Evolutionary conservation across 1,140 invertebrate genomes (phyloP).

Genomic region (Bombus huntii): DNA sequence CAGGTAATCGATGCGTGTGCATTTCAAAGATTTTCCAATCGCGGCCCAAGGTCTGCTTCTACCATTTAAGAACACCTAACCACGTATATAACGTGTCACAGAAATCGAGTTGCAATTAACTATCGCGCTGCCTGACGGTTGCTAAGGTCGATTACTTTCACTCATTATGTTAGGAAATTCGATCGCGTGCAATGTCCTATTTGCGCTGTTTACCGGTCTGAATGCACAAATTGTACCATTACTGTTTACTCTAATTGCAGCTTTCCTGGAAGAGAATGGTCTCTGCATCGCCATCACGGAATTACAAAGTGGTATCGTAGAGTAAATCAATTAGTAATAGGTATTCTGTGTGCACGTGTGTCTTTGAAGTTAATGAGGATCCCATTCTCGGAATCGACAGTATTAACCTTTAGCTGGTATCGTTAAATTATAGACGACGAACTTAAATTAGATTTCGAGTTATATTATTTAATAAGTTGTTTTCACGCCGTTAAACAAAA

Average conservation of each 20-base stretch:
- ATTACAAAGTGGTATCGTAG: too few relatives aligned
- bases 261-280: too few relatives aligned
- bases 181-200: constrained; percentile 41
- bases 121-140: constrained; percentile 36
- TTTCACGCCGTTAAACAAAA: too few relatives aligned
- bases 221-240: not conserved
- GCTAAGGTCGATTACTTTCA: constrained; percentile 75
- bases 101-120: constrained; percentile 63
- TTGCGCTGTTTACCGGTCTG: not conserved
- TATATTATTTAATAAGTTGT: too few relatives aligned
- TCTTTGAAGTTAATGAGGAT: too few relatives aligned
- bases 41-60: constrained; percentile 65
- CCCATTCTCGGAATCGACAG: too few relatives aligned
- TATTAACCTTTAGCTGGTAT: too few relatives aligned
- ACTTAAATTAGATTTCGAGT: too few relatives aligned
- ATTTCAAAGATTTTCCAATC: constrained; percentile 64
- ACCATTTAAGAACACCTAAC: constrained; percentile 54
- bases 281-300: too few relatives aligned
- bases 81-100: constrained; percentile 34
- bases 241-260: not conserved
- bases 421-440: too few relatives aligned
- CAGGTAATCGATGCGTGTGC: constrained; percentile 33
- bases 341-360: too few relatives aligned
- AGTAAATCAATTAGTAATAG: too few relatives aligned
- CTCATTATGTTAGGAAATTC: constrained; percentile 62